A percentile compares a stretch with the other conserved stretches of the same genome.
These are phyloP conservation scores for Penaeus indicus DNA, from an alignment of 1,140 invertebrate species.

Conservation along the genomic window DNA sequence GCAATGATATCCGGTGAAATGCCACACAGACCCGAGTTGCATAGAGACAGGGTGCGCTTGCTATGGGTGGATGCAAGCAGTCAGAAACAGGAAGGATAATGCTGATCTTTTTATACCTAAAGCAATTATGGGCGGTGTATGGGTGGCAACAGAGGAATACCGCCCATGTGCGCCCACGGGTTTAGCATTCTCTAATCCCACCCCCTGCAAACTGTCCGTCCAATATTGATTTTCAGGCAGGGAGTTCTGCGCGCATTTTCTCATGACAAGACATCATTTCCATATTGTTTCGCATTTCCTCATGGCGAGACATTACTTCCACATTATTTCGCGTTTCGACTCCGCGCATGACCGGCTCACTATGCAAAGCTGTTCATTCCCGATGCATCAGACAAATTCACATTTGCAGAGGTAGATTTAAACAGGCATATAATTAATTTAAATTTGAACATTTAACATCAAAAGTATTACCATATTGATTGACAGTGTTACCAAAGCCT, in stretches of 20 bases:
- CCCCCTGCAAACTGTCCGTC: slow-evolving; percentile 42
- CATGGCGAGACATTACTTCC: neutral
- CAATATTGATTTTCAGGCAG: slow-evolving; percentile 52
- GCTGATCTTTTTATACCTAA: no score
- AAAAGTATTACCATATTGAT: slow-evolving; percentile 55
- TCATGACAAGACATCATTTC: slow-evolving; percentile 22
- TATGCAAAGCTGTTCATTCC: neutral
- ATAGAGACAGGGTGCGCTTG: no score
- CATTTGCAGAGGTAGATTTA: slow-evolving; percentile 19
- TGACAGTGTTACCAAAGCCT: slow-evolving; percentile 38
- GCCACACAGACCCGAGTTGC: no score
- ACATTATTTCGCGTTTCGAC: neutral
- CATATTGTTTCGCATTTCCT: slow-evolving; percentile 45
- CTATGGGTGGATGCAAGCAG: no score
- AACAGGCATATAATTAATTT: slow-evolving; percentile 16
- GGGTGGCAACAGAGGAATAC: no score
- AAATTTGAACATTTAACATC: slow-evolving; percentile 47
- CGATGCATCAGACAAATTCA: no score
- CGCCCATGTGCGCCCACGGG: neutral
- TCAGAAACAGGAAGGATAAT: no score
- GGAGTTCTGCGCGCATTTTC: slow-evolving; percentile 27
- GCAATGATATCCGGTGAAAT: no score
- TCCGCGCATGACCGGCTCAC: slow-evolving; percentile 21
- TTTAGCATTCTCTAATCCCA: slow-evolving; percentile 16
- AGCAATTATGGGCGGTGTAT: no score